Conservation (phyloP, 2,888 invertebrate species). For the Gortyna flavago region DNA sequence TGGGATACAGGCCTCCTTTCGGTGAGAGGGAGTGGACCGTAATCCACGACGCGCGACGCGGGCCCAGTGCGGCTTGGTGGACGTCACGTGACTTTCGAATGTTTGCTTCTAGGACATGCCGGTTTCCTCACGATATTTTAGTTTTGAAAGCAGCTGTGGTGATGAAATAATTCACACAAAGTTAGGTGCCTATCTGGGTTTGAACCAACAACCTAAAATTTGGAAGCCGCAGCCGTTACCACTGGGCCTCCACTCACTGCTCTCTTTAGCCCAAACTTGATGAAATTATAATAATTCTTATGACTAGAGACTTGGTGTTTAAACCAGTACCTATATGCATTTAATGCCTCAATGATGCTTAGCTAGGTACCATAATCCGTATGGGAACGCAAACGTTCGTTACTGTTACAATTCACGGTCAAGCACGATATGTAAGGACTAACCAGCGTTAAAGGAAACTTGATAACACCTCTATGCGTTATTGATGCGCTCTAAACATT, state of each 20-base stretch:
- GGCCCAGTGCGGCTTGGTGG: too few relatives aligned
- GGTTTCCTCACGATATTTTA: neutral
- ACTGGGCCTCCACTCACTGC: neutral
- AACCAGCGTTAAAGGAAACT: constrained; percentile 73
- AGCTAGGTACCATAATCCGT: constrained; percentile 31
- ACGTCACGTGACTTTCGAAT: too few relatives aligned
- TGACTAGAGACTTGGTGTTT: neutral
- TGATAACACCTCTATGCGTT: constrained; percentile 77
- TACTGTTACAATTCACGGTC: constrained; percentile 57
- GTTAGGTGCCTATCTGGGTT: neutral
- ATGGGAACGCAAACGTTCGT: constrained; percentile 62
- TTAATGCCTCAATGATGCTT: constrained; percentile 9
- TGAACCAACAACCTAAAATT: neutral
- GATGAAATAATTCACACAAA: neutral
- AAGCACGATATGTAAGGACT: constrained; percentile 64
- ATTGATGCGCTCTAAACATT: constrained; percentile 69
- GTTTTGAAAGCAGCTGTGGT: neutral
- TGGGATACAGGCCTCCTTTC: too few relatives aligned
- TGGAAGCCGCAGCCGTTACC: neutral
- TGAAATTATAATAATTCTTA: neutral
- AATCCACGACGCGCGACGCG: too few relatives aligned
- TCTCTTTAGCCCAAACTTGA: neutral
- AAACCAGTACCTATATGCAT: constrained; percentile 12
- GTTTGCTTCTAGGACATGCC: neutral
- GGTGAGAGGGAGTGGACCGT: too few relatives aligned